Base-by-base conservation (phyloP, 2,888 invertebrate genomes). In the Pyrocoelia pectoralis region DNA sequence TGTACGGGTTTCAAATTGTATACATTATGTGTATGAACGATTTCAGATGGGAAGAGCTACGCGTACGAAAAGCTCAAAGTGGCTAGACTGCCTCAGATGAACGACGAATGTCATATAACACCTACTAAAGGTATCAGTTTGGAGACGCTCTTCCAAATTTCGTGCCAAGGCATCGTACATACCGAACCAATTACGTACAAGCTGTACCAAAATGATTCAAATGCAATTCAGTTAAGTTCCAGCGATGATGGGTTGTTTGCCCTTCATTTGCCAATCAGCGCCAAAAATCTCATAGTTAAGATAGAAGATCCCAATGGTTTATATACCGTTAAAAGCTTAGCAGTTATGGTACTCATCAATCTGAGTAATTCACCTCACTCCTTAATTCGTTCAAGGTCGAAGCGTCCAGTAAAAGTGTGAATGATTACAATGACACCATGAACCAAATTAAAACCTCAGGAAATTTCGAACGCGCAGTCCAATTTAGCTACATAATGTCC, bases 111-210 rank as follows among this genome's bases (percentile, higher is more conserved):
- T 10, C 5, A 1, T 13, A 14, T 50, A 18, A 28, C 4, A 0
- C 61, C 61, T 5, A 41, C 4, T 6, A 6, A 14, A 14, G 61
- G 61, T 2, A 41, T 18, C 33, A 51, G 56, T 33, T 17, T 61
- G 1, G 19, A 15, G 0, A 61, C 61, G 2, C 1, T 51, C 1
- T 61, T 56, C 29, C 29, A 12, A 9, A 43, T 61, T 10, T 17
- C 43, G 8, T 61, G 61, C n/a, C 0, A 15, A 1, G 13, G 29
- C 6, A 15, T 61, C 13, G 14, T 1, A n/a, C 56, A 61, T 12
- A 0, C 12, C 6, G 51, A 55, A n/a, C 51, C 56, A 1, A 10
- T 61, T 8, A 51, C 8, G 13, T 61, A 50, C 12, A 17, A 40
- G 3, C 14, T 61, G 4, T 51, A 15, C 41, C 50, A 56, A 29